Evolutionary conservation across 2,113 vertebrate species (phyloP), one percentile per base, ranked within the genome.

Genomic region (Tretioscincus oriximinensis): DNA sequence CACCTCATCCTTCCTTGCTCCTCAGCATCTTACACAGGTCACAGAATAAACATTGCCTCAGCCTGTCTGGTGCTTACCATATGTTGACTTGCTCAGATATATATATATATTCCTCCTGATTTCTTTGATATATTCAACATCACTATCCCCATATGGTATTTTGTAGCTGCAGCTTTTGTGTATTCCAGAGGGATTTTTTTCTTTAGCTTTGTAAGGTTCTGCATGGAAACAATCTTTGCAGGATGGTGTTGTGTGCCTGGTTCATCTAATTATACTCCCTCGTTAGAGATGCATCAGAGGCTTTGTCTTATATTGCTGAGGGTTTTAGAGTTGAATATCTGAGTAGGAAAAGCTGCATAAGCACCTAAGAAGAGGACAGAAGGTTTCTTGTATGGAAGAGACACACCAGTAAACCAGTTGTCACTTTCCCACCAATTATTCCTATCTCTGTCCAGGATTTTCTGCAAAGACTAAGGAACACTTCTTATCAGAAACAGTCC

Each of bases 101-200:
- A 49, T 1, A 66, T 84, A 84, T 84, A 84, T 86, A 72, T 66
- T 58, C 85, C 54, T 89, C 85, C 80, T 88, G 54, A 88, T 90
- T 88, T 88, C 61, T 84, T 65, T 88, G 81, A 87, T 88, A 86
- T 72, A 92, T 87, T 79, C 88, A 83, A 29, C 69, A 83, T 85
- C 88, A 90, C 80, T 87, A 87, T 87, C 78, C 88, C 88, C 87
- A 84, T 92, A 91, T 88, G 90, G 89, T 80, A 84, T 76, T 84
- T 80, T 76, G 83, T 87, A 92, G 78, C 82, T 86, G 76, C 54
- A 86, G 75, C 77, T 85, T 76, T 86, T 89, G 61, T 86, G 60
- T 88, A 80, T 87, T 90, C 85, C 73, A 45, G 82, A 45, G 81
- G 81, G 86, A 88, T 88, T 89, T 81, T n/a, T 45, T 85, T 61